Evolutionary conservation across 1,140 invertebrate genomes (phyloP).

Genomic region (Anagrus nilaparvatae): DNA sequence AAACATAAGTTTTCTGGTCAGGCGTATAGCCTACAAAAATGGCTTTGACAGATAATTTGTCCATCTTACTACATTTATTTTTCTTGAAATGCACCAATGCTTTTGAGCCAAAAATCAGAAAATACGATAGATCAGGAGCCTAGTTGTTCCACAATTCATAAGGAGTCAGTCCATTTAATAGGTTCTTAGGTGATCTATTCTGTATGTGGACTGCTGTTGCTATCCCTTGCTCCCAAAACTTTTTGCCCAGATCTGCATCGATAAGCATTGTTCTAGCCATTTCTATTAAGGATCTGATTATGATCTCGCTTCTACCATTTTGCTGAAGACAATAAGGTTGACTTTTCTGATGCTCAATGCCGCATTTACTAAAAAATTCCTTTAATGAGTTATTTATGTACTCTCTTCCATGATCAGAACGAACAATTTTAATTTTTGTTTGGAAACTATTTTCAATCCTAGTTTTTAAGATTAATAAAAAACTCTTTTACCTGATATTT

Average conservation of each 20-base stretch:
- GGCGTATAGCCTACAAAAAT: neutral
- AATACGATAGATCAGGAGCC: neutral
- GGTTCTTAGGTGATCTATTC: neutral
- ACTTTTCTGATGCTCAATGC: conserved; percentile 19
- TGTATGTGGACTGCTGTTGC: neutral
- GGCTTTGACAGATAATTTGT: neutral
- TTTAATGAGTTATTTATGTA: conserved; percentile 19
- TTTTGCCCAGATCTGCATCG: conserved; percentile 12
- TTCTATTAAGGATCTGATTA: conserved; percentile 28
- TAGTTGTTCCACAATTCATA: neutral
- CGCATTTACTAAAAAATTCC: conserved; percentile 18
- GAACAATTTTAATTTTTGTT: neutral
- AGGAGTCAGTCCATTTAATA: neutral
- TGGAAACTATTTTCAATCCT: neutral
- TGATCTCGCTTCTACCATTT: conserved; percentile 32
- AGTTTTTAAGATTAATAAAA: too few relatives aligned
- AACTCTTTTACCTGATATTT: too few relatives aligned
- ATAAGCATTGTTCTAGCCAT: conserved; percentile 26
- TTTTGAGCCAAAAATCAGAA: neutral
- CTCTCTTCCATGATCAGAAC: conserved; percentile 23
- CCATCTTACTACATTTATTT: neutral
- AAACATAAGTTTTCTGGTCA: neutral
- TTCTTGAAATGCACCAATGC: neutral
- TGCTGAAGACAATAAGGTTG: conserved; percentile 27
- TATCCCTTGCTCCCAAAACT: neutral